A percentile compares a stretch with the other conserved stretches of the same genome.
phyloP scores from a whole-genome alignment of 2,888 invertebrate species.

The Creontiades dilutus region DNA sequence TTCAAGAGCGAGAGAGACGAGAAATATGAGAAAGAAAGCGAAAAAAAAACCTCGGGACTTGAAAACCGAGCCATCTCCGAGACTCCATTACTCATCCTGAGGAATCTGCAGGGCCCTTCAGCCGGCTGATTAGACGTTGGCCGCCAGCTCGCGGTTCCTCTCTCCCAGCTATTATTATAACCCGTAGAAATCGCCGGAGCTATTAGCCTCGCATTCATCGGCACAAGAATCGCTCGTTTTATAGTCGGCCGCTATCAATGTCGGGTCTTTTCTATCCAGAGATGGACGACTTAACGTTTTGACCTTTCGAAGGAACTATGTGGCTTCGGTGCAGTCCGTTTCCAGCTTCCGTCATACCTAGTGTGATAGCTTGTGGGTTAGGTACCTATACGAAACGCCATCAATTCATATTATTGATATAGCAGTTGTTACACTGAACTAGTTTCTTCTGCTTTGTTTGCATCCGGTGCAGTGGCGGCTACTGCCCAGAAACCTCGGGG shows the following conservation, averaged over 20 bases:
- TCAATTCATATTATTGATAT: too few species aligned
- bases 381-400: too few species aligned
- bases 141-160: slow-evolving; percentile 27
- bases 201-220: slow-evolving; percentile 39
- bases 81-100: slow-evolving; percentile 30
- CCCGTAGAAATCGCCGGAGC: slow-evolving; percentile 33
- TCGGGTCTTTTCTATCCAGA: not conserved
- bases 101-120: not conserved
- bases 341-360: too few species aligned
- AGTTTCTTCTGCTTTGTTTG: too few species aligned
- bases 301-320: not conserved
- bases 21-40: not conserved
- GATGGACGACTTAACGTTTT: not conserved
- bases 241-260: slow-evolving; percentile 30
- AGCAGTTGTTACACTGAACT: too few species aligned
- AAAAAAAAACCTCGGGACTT: not conserved
- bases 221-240: slow-evolving; percentile 33
- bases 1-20: not conserved
- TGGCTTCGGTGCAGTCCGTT: not conserved
- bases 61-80: slow-evolving; percentile 27
- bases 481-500: too few species aligned
- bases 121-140: slow-evolving; percentile 27
- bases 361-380: too few species aligned
- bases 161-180: slow-evolving; percentile 31
- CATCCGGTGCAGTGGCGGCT: too few species aligned